Conservation (phyloP, 53 echinoderm and acorn worm genomes). For the Echinometra lucunter region DNA sequence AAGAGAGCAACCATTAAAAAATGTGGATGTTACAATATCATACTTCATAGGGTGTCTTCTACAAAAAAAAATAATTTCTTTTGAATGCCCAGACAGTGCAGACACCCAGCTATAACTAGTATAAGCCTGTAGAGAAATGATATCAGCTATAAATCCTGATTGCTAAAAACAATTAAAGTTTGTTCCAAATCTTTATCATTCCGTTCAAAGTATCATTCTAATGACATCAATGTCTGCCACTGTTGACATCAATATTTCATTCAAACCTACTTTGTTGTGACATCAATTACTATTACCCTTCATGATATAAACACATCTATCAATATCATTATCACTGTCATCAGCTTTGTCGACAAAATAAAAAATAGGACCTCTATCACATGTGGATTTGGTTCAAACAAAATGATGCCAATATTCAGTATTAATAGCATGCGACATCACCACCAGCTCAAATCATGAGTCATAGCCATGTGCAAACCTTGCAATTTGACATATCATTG, state of each 20-base stretch:
- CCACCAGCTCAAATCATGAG: neutral
- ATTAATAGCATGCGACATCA: neutral
- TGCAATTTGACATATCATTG: slow-evolving; percentile 13
- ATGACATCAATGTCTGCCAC: neutral
- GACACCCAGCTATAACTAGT: too few species aligned
- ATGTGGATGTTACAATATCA: too few species aligned
- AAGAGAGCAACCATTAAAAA: too few species aligned
- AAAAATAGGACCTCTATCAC: neutral
- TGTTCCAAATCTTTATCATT: too few species aligned
- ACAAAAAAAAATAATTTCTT: too few species aligned
- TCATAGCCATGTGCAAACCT: neutral
- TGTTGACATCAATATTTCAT: neutral
- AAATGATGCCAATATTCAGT: neutral
- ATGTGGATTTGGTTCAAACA: neutral
- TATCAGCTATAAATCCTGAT: too few species aligned
- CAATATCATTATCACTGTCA: neutral
- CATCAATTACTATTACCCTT: neutral
- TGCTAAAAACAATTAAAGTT: too few species aligned
- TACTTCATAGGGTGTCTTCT: too few species aligned
- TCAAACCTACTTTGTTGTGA: neutral
- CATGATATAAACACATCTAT: neutral
- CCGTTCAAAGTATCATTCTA: too few species aligned
- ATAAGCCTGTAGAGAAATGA: too few species aligned
- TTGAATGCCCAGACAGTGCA: too few species aligned
- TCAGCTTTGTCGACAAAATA: too few species aligned